A percentile compares a stretch with the other conserved stretches of the same genome.
Evolutionary conservation across 2,113 vertebrate species (phyloP).

Genomic region (Pseudolaguvia tuberculata): DNA sequence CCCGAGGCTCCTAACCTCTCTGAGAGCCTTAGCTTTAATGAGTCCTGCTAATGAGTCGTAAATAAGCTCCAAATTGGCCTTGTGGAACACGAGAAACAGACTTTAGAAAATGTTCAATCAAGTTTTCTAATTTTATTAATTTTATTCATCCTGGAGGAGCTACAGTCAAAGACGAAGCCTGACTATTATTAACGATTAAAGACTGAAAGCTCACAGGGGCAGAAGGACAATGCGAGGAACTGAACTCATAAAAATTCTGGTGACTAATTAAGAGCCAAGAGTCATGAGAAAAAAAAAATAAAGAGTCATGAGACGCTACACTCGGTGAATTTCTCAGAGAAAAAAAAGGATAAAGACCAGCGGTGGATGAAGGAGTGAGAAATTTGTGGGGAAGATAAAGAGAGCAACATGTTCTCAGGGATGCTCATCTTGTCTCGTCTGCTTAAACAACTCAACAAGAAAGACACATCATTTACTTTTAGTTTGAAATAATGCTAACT

Average conservation of each 20-base stretch:
- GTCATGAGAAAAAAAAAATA: neutral
- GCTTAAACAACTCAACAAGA: no score
- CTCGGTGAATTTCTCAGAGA: neutral
- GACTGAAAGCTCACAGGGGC: neutral
- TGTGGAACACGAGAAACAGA: neutral
- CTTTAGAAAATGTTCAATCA: neutral
- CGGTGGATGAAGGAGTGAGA: neutral
- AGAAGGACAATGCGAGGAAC: neutral
- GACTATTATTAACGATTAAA: neutral
- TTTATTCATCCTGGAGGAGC: slow-evolving; percentile 3
- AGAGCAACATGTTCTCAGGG: neutral
- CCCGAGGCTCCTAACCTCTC: neutral
- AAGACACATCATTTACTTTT: no score
- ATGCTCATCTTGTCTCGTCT: no score
- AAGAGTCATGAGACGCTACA: neutral
- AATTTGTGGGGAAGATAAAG: neutral
- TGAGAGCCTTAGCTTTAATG: neutral
- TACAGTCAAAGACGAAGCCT: neutral
- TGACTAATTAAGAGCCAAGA: neutral
- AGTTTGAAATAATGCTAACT: no score
- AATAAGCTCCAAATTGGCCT: neutral
- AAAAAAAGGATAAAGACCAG: neutral
- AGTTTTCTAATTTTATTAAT: neutral
- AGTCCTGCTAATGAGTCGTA: neutral
- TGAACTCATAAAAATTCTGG: neutral